These are phyloP conservation scores for Ptychochromis oligacanthus DNA, from an alignment of 2,113 vertebrate species.

Conservation along the genomic window DNA sequence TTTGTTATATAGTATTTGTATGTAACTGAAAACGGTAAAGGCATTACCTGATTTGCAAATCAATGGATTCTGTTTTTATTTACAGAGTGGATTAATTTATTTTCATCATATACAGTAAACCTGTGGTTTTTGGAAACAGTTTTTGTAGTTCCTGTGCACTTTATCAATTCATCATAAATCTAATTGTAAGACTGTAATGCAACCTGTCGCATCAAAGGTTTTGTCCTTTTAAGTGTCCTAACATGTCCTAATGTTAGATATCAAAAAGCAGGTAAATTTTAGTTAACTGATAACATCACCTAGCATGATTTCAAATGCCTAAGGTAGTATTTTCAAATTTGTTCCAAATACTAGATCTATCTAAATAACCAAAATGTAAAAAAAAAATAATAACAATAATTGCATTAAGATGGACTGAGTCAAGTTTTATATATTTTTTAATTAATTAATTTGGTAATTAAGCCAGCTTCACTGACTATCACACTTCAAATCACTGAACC, in stretches of 20 bases:
- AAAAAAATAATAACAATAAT: background rate
- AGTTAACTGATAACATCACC: background rate
- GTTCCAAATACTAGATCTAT: background rate
- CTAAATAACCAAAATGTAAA: background rate
- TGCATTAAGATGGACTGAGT: background rate
- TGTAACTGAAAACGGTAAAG: background rate
- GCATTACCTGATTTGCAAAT: background rate
- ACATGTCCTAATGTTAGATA: background rate
- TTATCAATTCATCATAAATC: background rate
- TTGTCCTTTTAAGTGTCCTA: background rate
- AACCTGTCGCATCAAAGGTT: background rate
- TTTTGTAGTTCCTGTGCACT: background rate
- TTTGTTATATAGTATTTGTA: background rate
- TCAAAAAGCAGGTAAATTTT: background rate
- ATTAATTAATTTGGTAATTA: no score
- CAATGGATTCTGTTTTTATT: background rate
- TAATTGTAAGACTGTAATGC: background rate
- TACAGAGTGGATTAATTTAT: background rate
- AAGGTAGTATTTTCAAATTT: background rate
- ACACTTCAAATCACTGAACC: constrained; percentile 18
- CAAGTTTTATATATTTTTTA: background rate
- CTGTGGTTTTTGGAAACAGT: background rate
- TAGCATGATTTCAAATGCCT: background rate
- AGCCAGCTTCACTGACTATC: constrained; percentile 8
- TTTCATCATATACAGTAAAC: background rate